phyloP scores from a whole-genome alignment of 37 sponge, comb jelly and placozoan species.

The Beroe ovata region DNA sequence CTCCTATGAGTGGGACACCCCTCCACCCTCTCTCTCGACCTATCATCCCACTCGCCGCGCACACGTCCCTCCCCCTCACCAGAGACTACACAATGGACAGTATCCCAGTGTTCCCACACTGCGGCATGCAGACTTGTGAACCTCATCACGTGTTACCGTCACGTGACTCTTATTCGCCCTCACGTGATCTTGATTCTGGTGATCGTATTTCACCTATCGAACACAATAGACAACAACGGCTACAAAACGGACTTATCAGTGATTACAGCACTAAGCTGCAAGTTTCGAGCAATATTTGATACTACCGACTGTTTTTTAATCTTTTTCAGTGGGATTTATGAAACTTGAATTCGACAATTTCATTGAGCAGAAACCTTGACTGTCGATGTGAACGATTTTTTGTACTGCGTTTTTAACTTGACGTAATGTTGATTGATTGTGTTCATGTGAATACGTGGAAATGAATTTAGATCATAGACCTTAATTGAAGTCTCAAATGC shows the following conservation, averaged over 20 bases:
- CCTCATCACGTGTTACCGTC: not conserved
- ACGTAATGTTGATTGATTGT: no score
- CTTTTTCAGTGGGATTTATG: conserved; percentile 30
- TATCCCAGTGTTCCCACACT: not conserved
- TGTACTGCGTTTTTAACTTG: no score
- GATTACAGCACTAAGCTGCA: conserved; percentile 63
- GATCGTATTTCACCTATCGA: not conserved
- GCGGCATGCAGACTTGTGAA: not conserved
- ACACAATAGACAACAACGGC: not conserved
- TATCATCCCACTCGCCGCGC: not conserved
- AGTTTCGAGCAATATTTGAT: conserved; percentile 47
- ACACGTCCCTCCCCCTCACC: conserved; percentile 18
- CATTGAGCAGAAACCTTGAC: no score
- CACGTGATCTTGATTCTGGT: not conserved
- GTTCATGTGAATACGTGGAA: no score
- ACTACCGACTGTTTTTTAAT: not conserved
- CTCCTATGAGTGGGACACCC: not conserved
- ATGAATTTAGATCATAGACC: no score
- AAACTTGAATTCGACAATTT: no score
- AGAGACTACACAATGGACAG: conserved; percentile 12
- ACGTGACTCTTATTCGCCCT: not conserved
- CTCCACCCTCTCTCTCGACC: not conserved
- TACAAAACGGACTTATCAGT: conserved; percentile 17
- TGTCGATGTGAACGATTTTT: no score
- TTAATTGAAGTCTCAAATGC: no score